Evolutionary conservation across 2,113 vertebrate genomes (phyloP), one percentile per base, ranked within the genome.

Genomic region (Bombycilla garrulus): DNA sequence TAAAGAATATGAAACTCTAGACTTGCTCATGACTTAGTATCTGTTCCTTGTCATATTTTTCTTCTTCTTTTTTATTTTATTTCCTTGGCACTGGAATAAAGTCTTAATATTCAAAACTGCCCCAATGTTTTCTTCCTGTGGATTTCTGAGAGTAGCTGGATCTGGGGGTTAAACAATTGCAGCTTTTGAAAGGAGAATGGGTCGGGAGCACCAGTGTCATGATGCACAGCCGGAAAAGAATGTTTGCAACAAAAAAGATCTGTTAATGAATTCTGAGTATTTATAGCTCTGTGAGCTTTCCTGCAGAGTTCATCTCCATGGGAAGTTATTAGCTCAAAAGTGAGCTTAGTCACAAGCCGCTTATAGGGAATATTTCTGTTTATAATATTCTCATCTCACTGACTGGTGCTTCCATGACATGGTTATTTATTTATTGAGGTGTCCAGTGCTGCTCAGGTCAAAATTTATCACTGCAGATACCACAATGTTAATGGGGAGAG

Each of bases 321-420:
- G 91, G 94, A 96, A 93, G 94, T 95, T 94, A 96, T 96, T 96
- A 94, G 95, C 88, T 96, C 95, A 94, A 94, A 94, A 93, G 91
- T 94, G 81, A 93, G 90, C 92, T 96, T 97, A 96, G 95, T 97
- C 93, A 96, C 92, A 96, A 93, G 93, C 88, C 0, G 25, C 92
- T 96, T 96, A 92, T 36, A 61, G 53, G 76, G 80, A 94, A 90
- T 95, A 96, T 97, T 95, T 94, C 95, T 96, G 90, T 96, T 96
- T 96, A 84, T 97, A 93, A 93, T 83, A 86, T 62, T 78, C 57
- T 83, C 40, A 35, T 94, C 64, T 78, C 79, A 29, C 76, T 66
- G 67, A 23, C 48, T 62, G 56, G 24, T 78, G 26, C 71, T 81
- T 82, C 54, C 53, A 31, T 22, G 42, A 45, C 82, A 33, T 5